Base-by-base conservation (phyloP, 2,113 vertebrate species). In the Nyctibius bracteatus region DNA sequence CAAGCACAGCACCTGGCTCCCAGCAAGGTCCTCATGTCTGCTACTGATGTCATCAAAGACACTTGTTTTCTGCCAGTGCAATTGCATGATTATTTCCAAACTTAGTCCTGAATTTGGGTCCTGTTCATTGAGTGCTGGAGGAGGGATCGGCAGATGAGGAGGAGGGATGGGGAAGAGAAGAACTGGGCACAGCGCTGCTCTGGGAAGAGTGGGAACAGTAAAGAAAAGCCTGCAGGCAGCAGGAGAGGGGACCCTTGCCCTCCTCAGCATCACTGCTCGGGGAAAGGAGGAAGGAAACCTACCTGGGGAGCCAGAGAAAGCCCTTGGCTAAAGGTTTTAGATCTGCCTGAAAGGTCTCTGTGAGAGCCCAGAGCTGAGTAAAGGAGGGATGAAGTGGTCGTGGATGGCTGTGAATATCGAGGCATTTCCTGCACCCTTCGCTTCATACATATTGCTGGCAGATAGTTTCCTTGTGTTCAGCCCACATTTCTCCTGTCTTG, bases 71-170 rank as follows among this genome's bases (percentile, higher is more conserved):
- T 81, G 59, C 31, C 20, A 10, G 2, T 57, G 54, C 31, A 43
- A 23, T 35, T 55, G 8, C 44, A 9, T n/a, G 3, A 23, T 65
- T 81, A 9, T 71, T 93, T 67, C 63, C 59, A n/a, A 11, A n/a
- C 27, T 44, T 46, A 22, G 35, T 52, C 37, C 59, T 83, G 71
- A 81, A 10, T 46, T 33, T 62, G 24, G 31, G 51, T 46, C 47
- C n/a, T 62, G 55, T 67, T 81, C 43, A 28, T 59, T 4, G 1
- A 31, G 62, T 75, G 54, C 55, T 86, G 54, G 71, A 67, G 37
- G 35, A 65, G 15, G 22, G 44, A 63, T 35, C 1, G 2, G 46
- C 21, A 73, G 78, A 35, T 0, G 0, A 37, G 4, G 19, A 79
- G 33, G 10, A 68, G 55, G 5, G 14, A 17, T 24, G 21, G 28